These are phyloP conservation scores for Leiothrix lutea DNA, from an alignment of 2,113 vertebrate species.

Conservation along the genomic window DNA sequence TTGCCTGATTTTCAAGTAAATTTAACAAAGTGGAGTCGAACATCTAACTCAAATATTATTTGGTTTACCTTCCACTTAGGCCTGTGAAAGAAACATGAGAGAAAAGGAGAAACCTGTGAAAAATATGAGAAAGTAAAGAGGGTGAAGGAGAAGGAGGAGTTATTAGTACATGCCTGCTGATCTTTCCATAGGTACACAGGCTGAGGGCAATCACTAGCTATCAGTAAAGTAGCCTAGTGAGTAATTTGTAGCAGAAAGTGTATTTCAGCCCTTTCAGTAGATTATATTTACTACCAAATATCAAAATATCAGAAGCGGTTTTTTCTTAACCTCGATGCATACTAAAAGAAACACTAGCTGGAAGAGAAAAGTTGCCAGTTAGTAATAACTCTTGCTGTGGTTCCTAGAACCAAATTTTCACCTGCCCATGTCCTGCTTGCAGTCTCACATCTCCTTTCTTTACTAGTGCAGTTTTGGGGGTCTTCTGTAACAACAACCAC, in stretches of 20 bases:
- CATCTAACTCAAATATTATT: not conserved
- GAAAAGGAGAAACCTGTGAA: not conserved
- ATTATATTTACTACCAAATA: not conserved
- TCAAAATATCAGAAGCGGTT: not conserved
- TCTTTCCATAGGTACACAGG: not conserved
- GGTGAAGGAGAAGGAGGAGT: not conserved
- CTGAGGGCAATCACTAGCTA: not conserved
- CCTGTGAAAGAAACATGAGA: not conserved
- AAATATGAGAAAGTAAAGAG: not conserved
- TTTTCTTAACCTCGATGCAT: accelerated
- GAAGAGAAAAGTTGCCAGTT: not conserved
- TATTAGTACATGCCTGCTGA: not conserved
- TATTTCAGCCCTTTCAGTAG: not conserved
- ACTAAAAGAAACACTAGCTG: not conserved
- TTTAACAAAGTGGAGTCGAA: not conserved
- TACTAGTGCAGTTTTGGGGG: not conserved
- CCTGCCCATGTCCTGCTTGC: not conserved
- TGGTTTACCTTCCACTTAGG: not conserved
- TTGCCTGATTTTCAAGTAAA: not conserved
- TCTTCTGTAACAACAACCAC: not conserved
- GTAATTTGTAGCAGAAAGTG: not conserved
- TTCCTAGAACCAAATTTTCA: not conserved
- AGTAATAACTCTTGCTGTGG: not conserved
- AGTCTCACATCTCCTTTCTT: not conserved
- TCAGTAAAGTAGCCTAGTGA: not conserved